A percentile compares a stretch with the other conserved stretches of the same genome.
These are phyloP conservation scores for Piliocolobus tephrosceles DNA, from an alignment of 2,113 vertebrate species.

Conservation along the genomic window DNA sequence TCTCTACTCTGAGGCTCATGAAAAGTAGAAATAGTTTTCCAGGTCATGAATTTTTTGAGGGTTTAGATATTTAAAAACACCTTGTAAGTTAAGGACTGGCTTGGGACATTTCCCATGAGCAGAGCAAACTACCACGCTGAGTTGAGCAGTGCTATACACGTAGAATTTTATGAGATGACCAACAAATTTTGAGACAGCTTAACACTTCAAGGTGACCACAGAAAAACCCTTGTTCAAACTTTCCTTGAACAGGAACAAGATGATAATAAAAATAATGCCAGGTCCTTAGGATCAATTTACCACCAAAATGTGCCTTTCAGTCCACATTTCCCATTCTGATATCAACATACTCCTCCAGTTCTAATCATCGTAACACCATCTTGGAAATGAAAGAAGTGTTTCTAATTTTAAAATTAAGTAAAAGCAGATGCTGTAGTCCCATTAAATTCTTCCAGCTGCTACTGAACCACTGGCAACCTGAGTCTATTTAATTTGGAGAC, in stretches of 20 bases:
- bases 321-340: conserved; percentile 55
- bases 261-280: conserved; percentile 21
- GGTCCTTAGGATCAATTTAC: neutral
- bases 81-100: neutral
- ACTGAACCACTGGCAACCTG: conserved; percentile 81
- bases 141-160: conserved; percentile 41
- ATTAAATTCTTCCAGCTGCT: conserved; percentile 84
- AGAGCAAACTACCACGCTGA: conserved; percentile 47
- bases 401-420: conserved; percentile 81
- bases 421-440: conserved; percentile 80
- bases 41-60: conserved; percentile 35
- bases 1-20: conserved; percentile 60
- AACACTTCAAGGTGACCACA: conserved; percentile 64
- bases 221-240: conserved; percentile 58
- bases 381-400: conserved; percentile 76
- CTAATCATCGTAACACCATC: conserved; percentile 64
- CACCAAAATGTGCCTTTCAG: conserved; percentile 39
- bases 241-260: conserved; percentile 57
- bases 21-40: conserved; percentile 51
- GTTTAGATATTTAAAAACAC: conserved; percentile 35
- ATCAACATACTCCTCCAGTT: conserved; percentile 49
- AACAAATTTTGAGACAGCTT: conserved; percentile 73
- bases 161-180: conserved; percentile 67
- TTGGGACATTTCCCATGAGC: neutral
- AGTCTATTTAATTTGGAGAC: conserved; percentile 82